These are phyloP conservation scores for Dynastes grantii DNA, from an alignment of 2,888 invertebrate genomes.

Conservation along the genomic window DNA sequence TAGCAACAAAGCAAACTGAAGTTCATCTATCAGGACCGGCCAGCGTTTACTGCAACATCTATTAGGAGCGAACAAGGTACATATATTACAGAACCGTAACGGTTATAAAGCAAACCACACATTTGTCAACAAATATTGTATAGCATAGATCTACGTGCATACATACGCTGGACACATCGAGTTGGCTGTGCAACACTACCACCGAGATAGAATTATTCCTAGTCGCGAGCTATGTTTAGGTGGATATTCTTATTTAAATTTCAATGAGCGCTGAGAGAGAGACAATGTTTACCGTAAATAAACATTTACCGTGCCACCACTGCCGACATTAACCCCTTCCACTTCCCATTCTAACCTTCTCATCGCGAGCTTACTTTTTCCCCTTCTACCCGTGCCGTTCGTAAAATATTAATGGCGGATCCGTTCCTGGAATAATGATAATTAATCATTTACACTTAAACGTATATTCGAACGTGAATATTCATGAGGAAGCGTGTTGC, in stretches of 20 bases:
- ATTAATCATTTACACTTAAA: constrained; percentile 69
- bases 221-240: constrained; percentile 1
- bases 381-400: constrained; percentile 62
- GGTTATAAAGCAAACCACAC: constrained; percentile 52
- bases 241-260: constrained; percentile 56
- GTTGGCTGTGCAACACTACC: constrained; percentile 7
- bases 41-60: constrained; percentile 26
- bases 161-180: constrained; percentile 24
- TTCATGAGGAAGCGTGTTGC: constrained; percentile 63
- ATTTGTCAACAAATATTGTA: constrained; percentile 54
- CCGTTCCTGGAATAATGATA: constrained; percentile 67
- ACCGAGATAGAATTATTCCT: constrained; percentile 32
- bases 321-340: neutral
- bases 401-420: constrained; percentile 68
- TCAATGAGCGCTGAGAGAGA: constrained; percentile 56
- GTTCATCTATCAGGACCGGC: too few species aligned
- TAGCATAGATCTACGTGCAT: constrained; percentile 44
- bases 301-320: constrained; percentile 57
- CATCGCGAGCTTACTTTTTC: neutral
- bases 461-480: constrained; percentile 64
- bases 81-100: constrained; percentile 48
- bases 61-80: constrained; percentile 41
- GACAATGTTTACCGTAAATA: constrained; percentile 64
- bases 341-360: neutral
- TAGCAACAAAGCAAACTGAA: too few species aligned